Evolutionary conservation across 2,113 vertebrate genomes (phyloP).

Genomic region (Dasypus novemcinctus): DNA sequence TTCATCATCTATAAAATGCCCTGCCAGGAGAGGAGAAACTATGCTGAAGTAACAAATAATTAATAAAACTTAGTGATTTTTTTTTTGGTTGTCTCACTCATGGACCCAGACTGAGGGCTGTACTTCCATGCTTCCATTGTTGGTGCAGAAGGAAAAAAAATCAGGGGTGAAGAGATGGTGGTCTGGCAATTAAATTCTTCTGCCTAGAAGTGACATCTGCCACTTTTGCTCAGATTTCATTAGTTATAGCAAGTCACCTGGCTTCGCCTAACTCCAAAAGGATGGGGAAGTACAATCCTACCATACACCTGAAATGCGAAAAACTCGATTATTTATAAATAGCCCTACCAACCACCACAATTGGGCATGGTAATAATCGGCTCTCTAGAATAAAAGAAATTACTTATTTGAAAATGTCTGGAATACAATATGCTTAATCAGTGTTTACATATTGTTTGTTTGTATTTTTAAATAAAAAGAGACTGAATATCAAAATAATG

Average conservation of each 20-base stretch:
- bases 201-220: neutral
- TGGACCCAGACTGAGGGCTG: neutral
- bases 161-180: too few relatives aligned
- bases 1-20: slow-evolving; percentile 5
- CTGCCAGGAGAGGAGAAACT: neutral
- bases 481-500: neutral
- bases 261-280: neutral
- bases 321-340: neutral
- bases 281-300: neutral
- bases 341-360: neutral
- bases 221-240: neutral
- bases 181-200: neutral
- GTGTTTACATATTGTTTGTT: neutral
- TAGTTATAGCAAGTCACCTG: neutral
- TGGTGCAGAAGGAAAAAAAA: neutral
- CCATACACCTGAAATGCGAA: neutral
- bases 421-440: neutral
- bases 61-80: neutral
- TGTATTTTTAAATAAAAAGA: neutral
- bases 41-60: neutral
- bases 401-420: neutral
- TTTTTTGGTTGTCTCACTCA: neutral
- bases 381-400: neutral
- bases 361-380: neutral
- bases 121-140: neutral